These are phyloP conservation scores for Colinus virginianus DNA, from an alignment of 2,113 vertebrate species.

Conservation along the genomic window DNA sequence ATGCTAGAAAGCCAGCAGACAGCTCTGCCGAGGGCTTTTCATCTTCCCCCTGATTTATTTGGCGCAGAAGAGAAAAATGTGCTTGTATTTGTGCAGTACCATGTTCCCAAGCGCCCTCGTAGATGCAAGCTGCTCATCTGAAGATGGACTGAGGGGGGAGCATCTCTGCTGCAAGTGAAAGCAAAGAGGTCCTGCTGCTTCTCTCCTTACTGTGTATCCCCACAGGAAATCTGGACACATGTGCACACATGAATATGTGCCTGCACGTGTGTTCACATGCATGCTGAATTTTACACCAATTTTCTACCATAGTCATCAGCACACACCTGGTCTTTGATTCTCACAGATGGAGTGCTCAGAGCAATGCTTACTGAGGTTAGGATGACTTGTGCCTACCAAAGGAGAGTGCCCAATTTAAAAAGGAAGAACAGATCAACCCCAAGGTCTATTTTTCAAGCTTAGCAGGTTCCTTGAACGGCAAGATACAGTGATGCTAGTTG, in stretches of 20 bases:
- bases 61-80: neutral
- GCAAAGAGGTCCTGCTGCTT: neutral
- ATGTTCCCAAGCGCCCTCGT: neutral
- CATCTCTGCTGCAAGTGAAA: neutral
- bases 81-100: neutral
- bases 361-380: neutral
- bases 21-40: neutral
- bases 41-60: neutral
- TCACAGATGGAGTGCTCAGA: neutral
- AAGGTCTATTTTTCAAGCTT: neutral
- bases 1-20: neutral
- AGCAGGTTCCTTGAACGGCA: neutral
- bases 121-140: neutral
- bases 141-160: neutral
- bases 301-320: fast-evolving
- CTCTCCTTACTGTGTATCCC: neutral
- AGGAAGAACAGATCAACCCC: neutral
- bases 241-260: neutral
- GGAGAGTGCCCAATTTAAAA: neutral
- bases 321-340: neutral
- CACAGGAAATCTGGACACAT: neutral
- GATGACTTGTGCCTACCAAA: fast-evolving
- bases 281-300: neutral
- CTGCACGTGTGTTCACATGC: fast-evolving
- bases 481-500: fast-evolving